phyloP scores from a whole-genome alignment of 2,888 invertebrate genomes.

The Oscheius sp. region DNA sequence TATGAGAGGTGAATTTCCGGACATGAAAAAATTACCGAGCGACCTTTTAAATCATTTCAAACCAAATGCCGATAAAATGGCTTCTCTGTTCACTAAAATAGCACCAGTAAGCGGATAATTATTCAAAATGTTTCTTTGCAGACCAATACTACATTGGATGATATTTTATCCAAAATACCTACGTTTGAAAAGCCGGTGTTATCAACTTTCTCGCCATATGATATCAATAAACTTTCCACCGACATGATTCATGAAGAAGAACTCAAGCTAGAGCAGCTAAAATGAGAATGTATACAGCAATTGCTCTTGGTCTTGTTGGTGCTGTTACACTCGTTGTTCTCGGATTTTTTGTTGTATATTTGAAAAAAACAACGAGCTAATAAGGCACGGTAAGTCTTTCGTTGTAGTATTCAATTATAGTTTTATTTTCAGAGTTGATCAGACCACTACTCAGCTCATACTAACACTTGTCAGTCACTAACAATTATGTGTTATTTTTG shows the following conservation, averaged over 20 bases:
- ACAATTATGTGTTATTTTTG: too few relatives aligned
- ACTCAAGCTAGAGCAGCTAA: slow-evolving; percentile 40
- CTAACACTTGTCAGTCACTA: too few relatives aligned
- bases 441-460: too few relatives aligned
- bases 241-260: slow-evolving; percentile 63
- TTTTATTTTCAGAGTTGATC: neutral
- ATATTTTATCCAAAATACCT: slow-evolving; percentile 68
- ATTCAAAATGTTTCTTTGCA: slow-evolving; percentile 32
- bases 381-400: slow-evolving; percentile 14
- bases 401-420: neutral
- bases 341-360: slow-evolving; percentile 77
- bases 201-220: slow-evolving; percentile 70
- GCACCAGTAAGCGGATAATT: slow-evolving; percentile 6
- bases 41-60: slow-evolving; percentile 68
- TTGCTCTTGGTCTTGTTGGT: slow-evolving; percentile 62
- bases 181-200: slow-evolving; percentile 63
- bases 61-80: slow-evolving; percentile 60
- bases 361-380: slow-evolving; percentile 42
- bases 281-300: slow-evolving; percentile 58
- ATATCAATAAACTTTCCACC: slow-evolving; percentile 68
- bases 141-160: slow-evolving; percentile 65
- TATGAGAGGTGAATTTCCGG: slow-evolving; percentile 68
- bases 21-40: slow-evolving; percentile 54
- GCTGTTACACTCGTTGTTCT: slow-evolving; percentile 62
- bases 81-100: slow-evolving; percentile 53